Evolutionary conservation across 2,888 invertebrate species (phyloP).

Genomic region (Drosophila aldrichi): DNA sequence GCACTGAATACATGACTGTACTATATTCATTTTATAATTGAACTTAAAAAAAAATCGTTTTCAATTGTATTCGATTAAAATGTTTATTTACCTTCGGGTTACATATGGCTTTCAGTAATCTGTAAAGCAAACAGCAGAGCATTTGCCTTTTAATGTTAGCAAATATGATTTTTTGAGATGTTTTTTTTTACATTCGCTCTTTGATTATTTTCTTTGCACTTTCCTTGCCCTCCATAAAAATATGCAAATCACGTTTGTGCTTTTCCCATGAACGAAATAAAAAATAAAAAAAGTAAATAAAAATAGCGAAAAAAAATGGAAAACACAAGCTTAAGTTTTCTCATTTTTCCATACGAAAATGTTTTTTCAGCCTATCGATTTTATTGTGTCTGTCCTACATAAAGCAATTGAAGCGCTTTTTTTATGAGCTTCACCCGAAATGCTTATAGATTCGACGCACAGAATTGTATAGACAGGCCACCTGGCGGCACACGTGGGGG

Average conservation of each 20-base stretch:
- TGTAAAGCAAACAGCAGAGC: not conserved
- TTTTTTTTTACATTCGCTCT: not conserved
- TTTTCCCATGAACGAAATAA: conserved; percentile 23
- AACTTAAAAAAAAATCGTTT: not conserved
- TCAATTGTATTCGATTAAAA: not conserved
- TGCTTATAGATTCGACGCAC: conserved; percentile 17
- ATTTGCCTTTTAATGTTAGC: conserved; percentile 3
- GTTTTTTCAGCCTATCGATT: conserved; percentile 59
- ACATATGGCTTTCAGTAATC: conserved; percentile 2
- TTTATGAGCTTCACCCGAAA: conserved; percentile 36
- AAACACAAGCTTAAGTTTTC: conserved; percentile 12
- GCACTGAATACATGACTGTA: not conserved
- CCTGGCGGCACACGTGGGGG: conserved; percentile 22
- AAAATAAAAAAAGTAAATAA: conserved; percentile 3
- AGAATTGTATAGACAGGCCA: conserved; percentile 31
- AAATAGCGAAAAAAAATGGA: not conserved
- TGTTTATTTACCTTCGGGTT: not conserved
- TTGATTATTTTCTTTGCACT: conserved; percentile 12
- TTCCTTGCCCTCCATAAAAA: conserved; percentile 52
- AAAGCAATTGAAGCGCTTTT: conserved; percentile 48
- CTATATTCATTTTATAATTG: no score
- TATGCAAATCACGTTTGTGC: conserved; percentile 73
- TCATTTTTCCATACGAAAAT: conserved; percentile 23
- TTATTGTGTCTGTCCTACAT: conserved; percentile 50
- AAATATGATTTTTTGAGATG: not conserved